Evolutionary conservation across 2,797 vertebrate genomes (phyloP), one percentile per base, ranked within the genome.

Genomic region (Eospalax fontanierii): DNA sequence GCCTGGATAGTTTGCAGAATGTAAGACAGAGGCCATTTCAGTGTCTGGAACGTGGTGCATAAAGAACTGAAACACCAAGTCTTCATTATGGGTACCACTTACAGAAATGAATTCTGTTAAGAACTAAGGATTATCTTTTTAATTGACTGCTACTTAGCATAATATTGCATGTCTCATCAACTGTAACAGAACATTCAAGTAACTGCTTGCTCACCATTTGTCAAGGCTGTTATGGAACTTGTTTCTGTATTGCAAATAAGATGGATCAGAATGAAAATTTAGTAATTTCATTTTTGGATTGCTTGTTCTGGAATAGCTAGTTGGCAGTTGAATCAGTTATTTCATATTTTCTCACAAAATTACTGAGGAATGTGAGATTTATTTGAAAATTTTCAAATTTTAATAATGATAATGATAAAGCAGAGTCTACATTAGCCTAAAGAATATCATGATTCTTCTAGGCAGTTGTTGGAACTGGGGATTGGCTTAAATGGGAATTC

Each of bases 81-180:
- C 26, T 87, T 79, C n/a, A 16, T 73, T 40, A 38, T 26, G 57
- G 35, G 3, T 1, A 38, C 24, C 26, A 19, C 65, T 59, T 59
- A 59, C 38, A 54, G 80, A 65, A 70, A 88, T 75, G 26, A 82
- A 82, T 88, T 78, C 54, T 81, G 46, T 80, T 88, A 84, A 63
- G 57, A 82, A 43, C 22, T 54, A 71, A 83, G 18, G 81, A 71
- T 35, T 84, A 35, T 26, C 35, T 43, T 78, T 76, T 88, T 78
- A 50, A 86, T 80, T 83, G 50, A 57, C 40, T 78, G 4, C 26
- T 71, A 6, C 28, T 78, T 78, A 74, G 74, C 54, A 35, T 63
- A 63, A 57, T 73, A 65, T 63, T 71, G n/a, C 38, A 57, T 95
- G 33, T 71, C 46, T 92, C 65, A 65, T 35, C 65, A 92, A 63